Base-by-base conservation (phyloP, 1,140 invertebrate species). In the Agrypnia vestita region DNA sequence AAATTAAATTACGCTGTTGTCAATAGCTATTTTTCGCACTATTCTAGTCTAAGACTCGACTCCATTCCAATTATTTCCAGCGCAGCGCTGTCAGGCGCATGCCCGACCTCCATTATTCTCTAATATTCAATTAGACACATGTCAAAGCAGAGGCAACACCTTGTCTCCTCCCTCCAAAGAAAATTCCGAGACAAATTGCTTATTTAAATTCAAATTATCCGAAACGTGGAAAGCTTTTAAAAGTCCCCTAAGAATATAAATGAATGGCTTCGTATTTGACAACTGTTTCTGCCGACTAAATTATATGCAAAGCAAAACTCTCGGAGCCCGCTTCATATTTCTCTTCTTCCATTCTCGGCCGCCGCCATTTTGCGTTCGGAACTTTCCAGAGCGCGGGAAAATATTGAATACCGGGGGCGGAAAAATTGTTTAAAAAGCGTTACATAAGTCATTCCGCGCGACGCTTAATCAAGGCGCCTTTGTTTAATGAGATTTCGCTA, bases 271-370 rank as follows among this genome's bases (percentile, higher is more conserved):
- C 47, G 61, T 46, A 64, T 77, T 77, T 77, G 75, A 77, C 75
- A 77, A 77, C 75, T 77, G 62, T 69, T 76, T 77, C 75, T 62
- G 47, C 61, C 55, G 59, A 51, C 44, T 77, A 77, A 77, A 77
- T 67, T 77, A 77, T 77, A 77, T 76, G 74, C 74, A 76, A 76
- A 76, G 74, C 74, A 76, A 76, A 76, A 76, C 74, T 76, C 74
- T 47, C 15, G 62, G 61, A 59, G 43, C 43, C n/a, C n/a, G n/a
- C n/a, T n/a, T n/a, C n/a, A n/a, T n/a, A n/a, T n/a, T 74, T 43
- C 71, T 44, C 71, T 44, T 71, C 71, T n/a, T 55, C 71, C 53
- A 49, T 62, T 76, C 56, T 43, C 56, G 35, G 17, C 35, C 64
- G 49, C 49, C 49, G 53, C 51, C 71, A 74, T 74, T 74, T 56